Base-by-base conservation (phyloP, 2,797 vertebrate genomes). In the Dallia pectoralis region DNA sequence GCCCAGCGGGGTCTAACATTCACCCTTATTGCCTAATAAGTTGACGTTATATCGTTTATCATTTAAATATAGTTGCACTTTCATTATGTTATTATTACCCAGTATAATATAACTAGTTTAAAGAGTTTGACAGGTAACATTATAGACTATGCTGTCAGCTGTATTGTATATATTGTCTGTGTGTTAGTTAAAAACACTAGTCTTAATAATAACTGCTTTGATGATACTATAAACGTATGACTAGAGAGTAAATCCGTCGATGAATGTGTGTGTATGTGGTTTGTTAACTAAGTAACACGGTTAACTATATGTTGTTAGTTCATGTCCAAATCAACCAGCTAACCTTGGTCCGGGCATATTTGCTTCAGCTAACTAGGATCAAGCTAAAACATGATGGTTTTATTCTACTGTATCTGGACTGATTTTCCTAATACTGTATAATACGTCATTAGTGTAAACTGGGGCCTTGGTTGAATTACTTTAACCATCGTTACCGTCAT, bases 301-400 rank as follows among this genome's bases (percentile, higher is more conserved):
- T 25, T 22, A 19, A 63, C 9, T 12, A 73, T 2, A 48, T 78
- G 71, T 77, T 86, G 85, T 84, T 83, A 73, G 76, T 48, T 83
- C 77, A 22, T 66, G 32, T 66, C 18, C 4, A 53, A 53, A 22
- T 53, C 22, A n/a, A 25, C 53, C 14, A 14, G 22, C 22, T 59
- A 59, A 59, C 53, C 40, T 44, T 44, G 40, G 11, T 44, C 3
- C 40, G 36, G 36, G 36, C 36, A 40, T 40, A 40, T 40, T 40
- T 40, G 36, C 36, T 2, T 44, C 14, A 44, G 36, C 65, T 44
- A 66, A 33, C 64, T 66, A 25, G n/a, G n/a, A n/a, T n/a, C n/a
- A n/a, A n/a, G 36, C 11, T 19, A 11, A 40, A 25, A 44, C 33
- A 22, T n/a, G 4, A 1, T 67, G 15, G 36, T 59, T 22, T 22